Evolutionary conservation across 2,888 invertebrate species (phyloP).

Genomic region (Lasius fuliginosus): DNA sequence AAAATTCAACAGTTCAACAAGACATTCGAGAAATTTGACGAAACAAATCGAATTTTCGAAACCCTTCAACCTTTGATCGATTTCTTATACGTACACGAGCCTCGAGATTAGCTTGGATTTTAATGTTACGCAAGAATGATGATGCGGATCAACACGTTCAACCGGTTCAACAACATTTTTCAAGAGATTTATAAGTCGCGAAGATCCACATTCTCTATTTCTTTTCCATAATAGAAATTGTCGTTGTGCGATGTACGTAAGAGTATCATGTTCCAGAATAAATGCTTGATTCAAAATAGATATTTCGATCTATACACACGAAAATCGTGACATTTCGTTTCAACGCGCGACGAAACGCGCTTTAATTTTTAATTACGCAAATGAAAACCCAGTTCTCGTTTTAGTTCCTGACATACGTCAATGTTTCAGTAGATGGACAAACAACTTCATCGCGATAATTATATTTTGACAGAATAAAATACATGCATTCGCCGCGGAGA

Average conservation of each 20-base stretch:
- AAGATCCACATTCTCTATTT: constrained; percentile 36
- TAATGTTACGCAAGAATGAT: constrained; percentile 69
- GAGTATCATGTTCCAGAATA: neutral
- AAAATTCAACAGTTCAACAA: neutral
- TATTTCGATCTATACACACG: neutral
- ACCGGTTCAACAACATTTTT: constrained; percentile 65
- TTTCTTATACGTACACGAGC: constrained; percentile 57
- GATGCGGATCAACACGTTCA: constrained; percentile 70
- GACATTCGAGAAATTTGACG: neutral
- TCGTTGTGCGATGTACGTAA: neutral
- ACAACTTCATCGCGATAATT: constrained; percentile 37
- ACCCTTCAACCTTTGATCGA: constrained; percentile 60
- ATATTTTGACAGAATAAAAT: constrained; percentile 14
- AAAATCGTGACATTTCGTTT: constrained; percentile 38
- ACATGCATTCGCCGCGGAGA: neutral
- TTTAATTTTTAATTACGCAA: constrained; percentile 42
- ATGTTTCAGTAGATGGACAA: constrained; percentile 25
- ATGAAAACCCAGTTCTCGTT: constrained; percentile 16
- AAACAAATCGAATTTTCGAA: constrained; percentile 59
- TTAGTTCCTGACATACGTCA: constrained; percentile 16
- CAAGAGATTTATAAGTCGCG: constrained; percentile 43
- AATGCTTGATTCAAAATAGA: neutral
- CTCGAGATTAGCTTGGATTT: constrained; percentile 64
- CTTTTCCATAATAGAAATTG: neutral
- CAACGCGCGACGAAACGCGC: neutral